Base-by-base conservation (phyloP, 2,113 vertebrate genomes). In the Siniperca knerii region DNA sequence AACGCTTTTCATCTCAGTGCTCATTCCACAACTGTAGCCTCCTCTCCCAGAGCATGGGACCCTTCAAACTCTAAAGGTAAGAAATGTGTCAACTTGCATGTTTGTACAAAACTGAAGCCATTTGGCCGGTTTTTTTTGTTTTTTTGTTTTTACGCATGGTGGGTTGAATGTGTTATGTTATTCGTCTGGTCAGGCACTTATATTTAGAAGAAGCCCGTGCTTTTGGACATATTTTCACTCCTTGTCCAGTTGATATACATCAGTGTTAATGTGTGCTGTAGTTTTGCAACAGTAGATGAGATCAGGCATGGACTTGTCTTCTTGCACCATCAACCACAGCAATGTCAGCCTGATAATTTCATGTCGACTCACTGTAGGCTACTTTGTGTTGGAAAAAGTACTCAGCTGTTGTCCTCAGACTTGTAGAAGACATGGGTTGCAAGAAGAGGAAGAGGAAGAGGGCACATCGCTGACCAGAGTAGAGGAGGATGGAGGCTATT, bases 1-100 rank as follows among this genome's bases (percentile, higher is more conserved):
- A 71, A 91, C 57, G 79, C 54, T 20, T 54, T 57, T n/a, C 62
- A 58, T 58, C 77, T 66, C 64, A 37, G 44, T 21, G 62, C 75
- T 61, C 74, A 72, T 64, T 82, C 69, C 37, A 52, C 68, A 82
- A 44, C 78, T 77, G 66, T 16, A 66, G 79, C 66, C 70, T 83
- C 84, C 64, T 54, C 60, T 64, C n/a, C 15, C 44, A 42, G 61
- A 78, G 60, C 75, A 94, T 92, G 91, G 87, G 88, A 89, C 75
- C 69, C 78, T 55, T 46, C 83, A 85, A 88, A 86, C 81, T 93
- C 75, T 93, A 77, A 93, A 92, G 94, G 94, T 94, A 93, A 90
- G 93, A 55, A 1, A 11, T 61, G 25, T 61, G 11, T 2, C 40
- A 83, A 75, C 64, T 82, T 75, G 15, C 46, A 4, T 18, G 21